Evolutionary conservation across 2,113 vertebrate species (phyloP), one percentile per base, ranked within the genome.

Genomic region (Gallinago jamesoni): DNA sequence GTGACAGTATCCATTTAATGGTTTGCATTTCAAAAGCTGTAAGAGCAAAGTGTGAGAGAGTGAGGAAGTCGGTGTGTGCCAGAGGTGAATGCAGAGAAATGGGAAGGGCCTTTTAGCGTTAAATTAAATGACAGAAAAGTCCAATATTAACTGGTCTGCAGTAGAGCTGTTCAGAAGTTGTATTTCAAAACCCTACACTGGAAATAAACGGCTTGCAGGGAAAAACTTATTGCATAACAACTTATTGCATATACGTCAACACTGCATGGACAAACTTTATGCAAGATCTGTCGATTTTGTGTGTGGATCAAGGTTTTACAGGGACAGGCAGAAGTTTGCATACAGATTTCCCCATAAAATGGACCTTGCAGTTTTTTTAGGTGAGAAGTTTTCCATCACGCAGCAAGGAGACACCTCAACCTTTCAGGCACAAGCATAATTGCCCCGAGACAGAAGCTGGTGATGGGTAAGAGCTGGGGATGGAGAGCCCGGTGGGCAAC

Each of bases 1-100:
- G 21, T 74, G 89, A 79, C 81, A 89, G 35, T 55, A 81, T 70
- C 45, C 39, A 35, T 87, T 96, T 96, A 94, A 96, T 94, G 83
- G 57, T 48, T 55, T 86, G 37, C 75, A 94, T 96, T 96, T 96
- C 94, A 94, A 92, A 94, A 91, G 57, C 78, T 59, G 18, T 68
- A 59, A 63, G 67, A 74, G 53, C 4, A 12, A 47, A 74, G 31
- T n/a, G 27, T 56, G 72, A 55, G 55, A 80, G 47, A 47, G 20
- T 3, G 47, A 47, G 47, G 18, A 10, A 33, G 25, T 79, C 35
- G 6, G 41, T 27, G 33, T 37, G 52, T 1, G 3, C 2, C 3
- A 50, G 18, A 69, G 37, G 62, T 68, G 47, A 94, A 53, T 1
- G 11, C 39, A 64, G 33, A 83, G 59, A 74, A 93, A 91, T 73